Base-by-base conservation (phyloP, 2,888 invertebrate species). In the Ditylenchus weischeri region DNA sequence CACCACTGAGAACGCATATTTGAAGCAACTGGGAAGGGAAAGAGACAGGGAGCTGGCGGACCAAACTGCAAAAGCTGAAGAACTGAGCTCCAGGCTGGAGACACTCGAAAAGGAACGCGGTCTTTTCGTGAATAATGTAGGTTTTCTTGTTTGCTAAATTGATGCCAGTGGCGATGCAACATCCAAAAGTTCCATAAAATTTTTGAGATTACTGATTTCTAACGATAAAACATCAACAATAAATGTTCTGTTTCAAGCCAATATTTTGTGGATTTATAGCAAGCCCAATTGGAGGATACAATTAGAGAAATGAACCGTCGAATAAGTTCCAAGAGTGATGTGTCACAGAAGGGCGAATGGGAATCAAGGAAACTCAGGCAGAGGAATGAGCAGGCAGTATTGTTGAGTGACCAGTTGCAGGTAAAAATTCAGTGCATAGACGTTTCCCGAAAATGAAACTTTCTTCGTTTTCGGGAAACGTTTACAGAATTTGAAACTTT, bases 31-130 rank as follows among this genome's bases (percentile, higher is more conserved):
- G 61, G 76, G 72, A 57, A 68, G 79, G 10, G 81, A 81, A 29
- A 65, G 80, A 43, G 81, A 81, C 69, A 59, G 78, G 35, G 80
- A 81, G 61, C 71, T 80, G 70, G 77, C 78, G 8, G 79, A 81
- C 67, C 77, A 77, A 64, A 69, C 79, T 38, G 79, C 80, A 49
- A 76, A 75, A 66, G 75, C 75, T 57, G 81, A 81, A 59, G 70
- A 72, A 51, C 64, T 81, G 43, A 73, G 75, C 15, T 69, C 72
- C 0, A 43, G 74, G 60, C 70, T 77, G 3, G 77, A 76, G 10
- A 61, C 65, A 13, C 62, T 79, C 35, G 78, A 79, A 29, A 65
- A 76, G 36, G 81, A 81, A 67, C 61, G 77, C 38, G 76, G 75
- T 48, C 61, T 76, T 29, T 69, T 78, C 23, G 60, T 69, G 0